phyloP scores from a whole-genome alignment of 2,113 vertebrate species.

The Australoheros scitulus region DNA sequence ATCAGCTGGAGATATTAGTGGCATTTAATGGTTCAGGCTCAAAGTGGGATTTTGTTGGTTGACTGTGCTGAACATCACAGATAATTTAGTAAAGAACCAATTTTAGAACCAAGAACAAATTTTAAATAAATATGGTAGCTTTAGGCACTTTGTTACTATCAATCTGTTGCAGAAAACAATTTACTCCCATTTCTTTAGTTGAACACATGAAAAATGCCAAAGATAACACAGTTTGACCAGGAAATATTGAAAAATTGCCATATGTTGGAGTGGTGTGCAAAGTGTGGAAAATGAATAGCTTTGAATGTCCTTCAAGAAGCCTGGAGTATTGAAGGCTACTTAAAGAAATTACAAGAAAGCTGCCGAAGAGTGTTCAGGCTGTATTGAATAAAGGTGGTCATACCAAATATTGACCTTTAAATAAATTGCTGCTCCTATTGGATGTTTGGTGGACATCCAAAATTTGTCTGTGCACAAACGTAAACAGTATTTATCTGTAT shows the following conservation, averaged over 20 bases:
- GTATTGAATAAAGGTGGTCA: neutral
- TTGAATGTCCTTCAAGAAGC: neutral
- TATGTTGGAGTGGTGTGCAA: neutral
- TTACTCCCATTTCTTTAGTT: neutral
- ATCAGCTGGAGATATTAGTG: neutral
- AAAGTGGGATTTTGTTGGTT: neutral
- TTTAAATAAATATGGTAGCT: neutral
- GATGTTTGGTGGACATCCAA: fast-evolving
- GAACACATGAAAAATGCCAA: neutral
- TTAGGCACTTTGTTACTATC: neutral
- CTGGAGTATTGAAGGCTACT: neutral
- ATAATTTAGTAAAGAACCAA: neutral
- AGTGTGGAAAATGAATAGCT: neutral
- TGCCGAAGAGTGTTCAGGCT: neutral
- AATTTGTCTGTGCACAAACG: neutral
- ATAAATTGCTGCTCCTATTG: neutral
- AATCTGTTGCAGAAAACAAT: neutral
- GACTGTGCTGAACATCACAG: neutral
- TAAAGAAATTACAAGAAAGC: neutral
- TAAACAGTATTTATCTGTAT: neutral
- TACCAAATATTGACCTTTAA: neutral
- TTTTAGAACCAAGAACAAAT: neutral
- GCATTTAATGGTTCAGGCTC: neutral
- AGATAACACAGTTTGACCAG: neutral
- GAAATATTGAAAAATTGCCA: neutral